Conservation (phyloP, 2,797 vertebrate species). For the Erpetoichthys calabaricus region DNA sequence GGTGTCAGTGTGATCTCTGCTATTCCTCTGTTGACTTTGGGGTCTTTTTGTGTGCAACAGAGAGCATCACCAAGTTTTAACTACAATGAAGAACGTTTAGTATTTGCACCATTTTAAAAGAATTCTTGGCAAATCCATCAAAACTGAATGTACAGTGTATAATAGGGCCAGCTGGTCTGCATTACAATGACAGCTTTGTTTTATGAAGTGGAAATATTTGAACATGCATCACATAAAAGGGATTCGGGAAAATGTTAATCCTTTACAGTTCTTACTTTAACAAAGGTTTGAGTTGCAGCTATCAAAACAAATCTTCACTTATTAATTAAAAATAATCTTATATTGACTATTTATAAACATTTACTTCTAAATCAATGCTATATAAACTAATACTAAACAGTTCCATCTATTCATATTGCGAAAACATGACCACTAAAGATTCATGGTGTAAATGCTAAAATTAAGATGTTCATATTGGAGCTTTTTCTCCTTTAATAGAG, state of each 20-base stretch:
- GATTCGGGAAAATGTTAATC: slow-evolving; percentile 20
- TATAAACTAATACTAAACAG: no score
- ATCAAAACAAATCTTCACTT: no score
- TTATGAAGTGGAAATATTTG: slow-evolving; percentile 16
- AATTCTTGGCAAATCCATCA: slow-evolving; percentile 9
- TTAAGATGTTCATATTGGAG: no score
- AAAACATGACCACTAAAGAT: no score
- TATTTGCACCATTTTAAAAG: slow-evolving; percentile 7
- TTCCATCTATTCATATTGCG: no score
- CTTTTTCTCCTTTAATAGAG: no score
- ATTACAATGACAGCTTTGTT: slow-evolving; percentile 34
- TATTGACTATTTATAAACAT: no score
- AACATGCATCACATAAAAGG: slow-evolving; percentile 51
- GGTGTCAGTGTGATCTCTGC: slow-evolving; percentile 40
- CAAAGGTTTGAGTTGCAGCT: no score
- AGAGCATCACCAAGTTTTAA: slow-evolving; percentile 34
- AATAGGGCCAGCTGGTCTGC: slow-evolving; percentile 52
- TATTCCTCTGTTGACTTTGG: slow-evolving; percentile 52
- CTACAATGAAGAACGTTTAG: slow-evolving; percentile 24
- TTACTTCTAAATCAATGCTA: no score
- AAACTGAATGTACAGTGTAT: slow-evolving; percentile 24
- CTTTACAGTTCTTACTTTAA: slow-evolving; percentile 4
- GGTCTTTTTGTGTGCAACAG: slow-evolving; percentile 16
- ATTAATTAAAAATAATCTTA: no score
- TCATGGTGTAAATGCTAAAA: no score